Conservation (phyloP, 2,113 vertebrate species). For the Trichechus manatus region DNA sequence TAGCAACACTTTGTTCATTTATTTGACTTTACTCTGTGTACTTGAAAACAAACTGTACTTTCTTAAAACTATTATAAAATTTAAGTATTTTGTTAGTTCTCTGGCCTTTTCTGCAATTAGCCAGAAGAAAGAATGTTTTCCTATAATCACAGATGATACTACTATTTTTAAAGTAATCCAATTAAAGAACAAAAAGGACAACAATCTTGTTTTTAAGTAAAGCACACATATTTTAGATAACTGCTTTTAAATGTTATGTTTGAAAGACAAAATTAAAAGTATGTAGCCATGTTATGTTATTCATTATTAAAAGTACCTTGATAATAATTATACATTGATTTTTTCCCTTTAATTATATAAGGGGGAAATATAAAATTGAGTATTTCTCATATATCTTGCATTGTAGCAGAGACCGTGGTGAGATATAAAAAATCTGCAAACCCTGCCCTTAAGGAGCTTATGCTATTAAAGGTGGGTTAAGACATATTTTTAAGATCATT, state of each 20-base stretch:
- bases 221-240: conserved; percentile 25
- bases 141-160: conserved; percentile 12
- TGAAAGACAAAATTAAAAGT: conserved; percentile 37
- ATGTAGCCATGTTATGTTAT: not conserved
- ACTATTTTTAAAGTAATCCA: conserved; percentile 35
- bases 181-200: not conserved
- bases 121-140: conserved; percentile 1
- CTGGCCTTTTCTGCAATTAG: conserved; percentile 13
- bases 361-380: not conserved
- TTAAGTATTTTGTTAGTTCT: conserved; percentile 45
- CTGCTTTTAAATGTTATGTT: conserved; percentile 52
- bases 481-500: not conserved
- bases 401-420: not conserved
- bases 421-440: conserved; percentile 34
- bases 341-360: not conserved
- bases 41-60: conserved; percentile 29
- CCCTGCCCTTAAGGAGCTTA: not conserved
- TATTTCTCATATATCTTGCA: not conserved
- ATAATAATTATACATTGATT: conserved; percentile 17
- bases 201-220: conserved; percentile 50
- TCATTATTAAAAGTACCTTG: conserved; percentile 51
- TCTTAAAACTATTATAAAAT: conserved; percentile 50
- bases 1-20: not conserved
- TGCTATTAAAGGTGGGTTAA: not conserved
- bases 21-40: conserved; percentile 40